Evolutionary conservation across 1,140 invertebrate species (phyloP).

Genomic region (Araneus ventricosus): DNA sequence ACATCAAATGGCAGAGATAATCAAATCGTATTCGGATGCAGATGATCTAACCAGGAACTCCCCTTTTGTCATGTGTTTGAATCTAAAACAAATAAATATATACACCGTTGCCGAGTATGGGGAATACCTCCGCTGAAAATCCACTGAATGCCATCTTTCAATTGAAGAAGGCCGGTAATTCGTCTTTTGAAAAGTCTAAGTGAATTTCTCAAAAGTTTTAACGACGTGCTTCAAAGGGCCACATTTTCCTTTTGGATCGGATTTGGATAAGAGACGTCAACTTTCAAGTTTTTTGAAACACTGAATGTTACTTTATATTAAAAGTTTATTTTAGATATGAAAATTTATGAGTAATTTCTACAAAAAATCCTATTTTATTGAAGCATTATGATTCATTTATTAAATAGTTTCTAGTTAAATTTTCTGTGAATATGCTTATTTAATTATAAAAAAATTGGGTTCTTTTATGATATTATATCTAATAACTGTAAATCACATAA

Average conservation of each 20-base stretch:
- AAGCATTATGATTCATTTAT: too few relatives aligned
- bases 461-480: too few relatives aligned
- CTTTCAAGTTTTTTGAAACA: background rate
- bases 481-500: too few relatives aligned
- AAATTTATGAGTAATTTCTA: background rate
- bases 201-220: conserved; percentile 45
- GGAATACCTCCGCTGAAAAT: conserved; percentile 42
- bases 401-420: too few relatives aligned
- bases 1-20: conserved; percentile 66
- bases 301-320: background rate
- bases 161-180: conserved; percentile 43
- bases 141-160: conserved; percentile 23
- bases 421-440: too few relatives aligned
- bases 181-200: conserved; percentile 52
- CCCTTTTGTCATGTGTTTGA: conserved; percentile 38
- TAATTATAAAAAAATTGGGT: too few relatives aligned
- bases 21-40: conserved; percentile 63
- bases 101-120: conserved; percentile 15
- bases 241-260: background rate
- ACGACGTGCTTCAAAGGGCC: background rate
- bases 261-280: background rate
- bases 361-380: too few relatives aligned
- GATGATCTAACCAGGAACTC: conserved; percentile 60
- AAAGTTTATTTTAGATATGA: background rate
- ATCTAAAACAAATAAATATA: conserved; percentile 48